Evolutionary conservation across 2,797 vertebrate species (phyloP).

Genomic region (Falco peregrinus): DNA sequence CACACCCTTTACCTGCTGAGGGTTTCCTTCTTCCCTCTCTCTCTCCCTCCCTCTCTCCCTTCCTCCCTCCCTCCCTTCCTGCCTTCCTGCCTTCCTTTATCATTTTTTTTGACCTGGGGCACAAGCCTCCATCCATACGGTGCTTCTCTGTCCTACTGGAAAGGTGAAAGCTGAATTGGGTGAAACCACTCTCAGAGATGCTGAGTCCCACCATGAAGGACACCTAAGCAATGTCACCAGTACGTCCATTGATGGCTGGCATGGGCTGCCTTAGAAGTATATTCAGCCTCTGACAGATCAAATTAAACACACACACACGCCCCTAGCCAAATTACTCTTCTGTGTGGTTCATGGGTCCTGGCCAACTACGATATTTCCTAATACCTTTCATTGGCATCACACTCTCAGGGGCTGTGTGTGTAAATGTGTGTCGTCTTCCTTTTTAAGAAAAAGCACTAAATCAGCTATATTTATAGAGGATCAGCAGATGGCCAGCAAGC

Average conservation of each 20-base stretch:
- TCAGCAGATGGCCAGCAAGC: constrained; percentile 60
- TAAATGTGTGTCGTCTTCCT: neutral
- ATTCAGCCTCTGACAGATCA: neutral
- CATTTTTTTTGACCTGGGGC: neutral
- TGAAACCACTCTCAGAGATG: neutral
- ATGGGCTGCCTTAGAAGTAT: neutral
- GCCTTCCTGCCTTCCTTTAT: neutral
- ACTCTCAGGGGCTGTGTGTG: neutral
- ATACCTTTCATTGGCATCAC: neutral
- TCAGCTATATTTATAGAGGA: constrained; percentile 43
- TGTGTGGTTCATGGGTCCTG: neutral
- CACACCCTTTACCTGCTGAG: neutral
- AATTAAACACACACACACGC: neutral
- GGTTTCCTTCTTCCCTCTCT: neutral
- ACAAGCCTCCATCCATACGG: neutral
- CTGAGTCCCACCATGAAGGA: neutral
- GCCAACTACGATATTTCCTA: neutral
- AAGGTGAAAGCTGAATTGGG: neutral
- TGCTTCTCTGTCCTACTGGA: neutral
- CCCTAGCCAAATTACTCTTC: neutral
- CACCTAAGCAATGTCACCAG: neutral
- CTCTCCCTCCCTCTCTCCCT: neutral
- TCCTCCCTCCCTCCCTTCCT: too few relatives aligned
- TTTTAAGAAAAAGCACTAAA: constrained; percentile 28
- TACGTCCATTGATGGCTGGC: neutral